Conservation (phyloP, 2,797 vertebrate genomes). For the Rhodeus uyekii region DNA sequence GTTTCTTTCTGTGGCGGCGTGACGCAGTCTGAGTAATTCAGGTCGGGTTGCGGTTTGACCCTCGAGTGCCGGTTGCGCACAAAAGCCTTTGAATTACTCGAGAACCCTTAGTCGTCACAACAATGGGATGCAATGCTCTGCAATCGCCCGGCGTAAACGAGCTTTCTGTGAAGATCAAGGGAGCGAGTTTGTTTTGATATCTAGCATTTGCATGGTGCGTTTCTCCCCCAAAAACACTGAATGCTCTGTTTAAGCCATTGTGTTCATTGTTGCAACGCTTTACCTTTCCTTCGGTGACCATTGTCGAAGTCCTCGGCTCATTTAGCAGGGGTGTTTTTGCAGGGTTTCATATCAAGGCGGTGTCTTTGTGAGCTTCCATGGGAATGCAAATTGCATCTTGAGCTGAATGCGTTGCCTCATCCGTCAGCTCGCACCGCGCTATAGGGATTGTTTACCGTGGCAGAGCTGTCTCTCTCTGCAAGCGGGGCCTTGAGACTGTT, state of each 20-base stretch:
- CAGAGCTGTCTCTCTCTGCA: slow-evolving; percentile 16
- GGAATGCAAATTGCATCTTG: slow-evolving; percentile 34
- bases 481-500: slow-evolving; percentile 6
- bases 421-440: slow-evolving; percentile 19
- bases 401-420: slow-evolving; percentile 36
- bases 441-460: slow-evolving; percentile 34
- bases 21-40: slow-evolving; percentile 36
- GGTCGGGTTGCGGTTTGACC: slow-evolving; percentile 35
- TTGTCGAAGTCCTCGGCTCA: background rate
- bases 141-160: slow-evolving; percentile 32
- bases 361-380: slow-evolving; percentile 13
- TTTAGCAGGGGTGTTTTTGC: slow-evolving; percentile 9
- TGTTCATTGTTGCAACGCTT: background rate
- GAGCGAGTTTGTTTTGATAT: slow-evolving; percentile 19
- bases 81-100: slow-evolving; percentile 40
- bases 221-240: background rate
- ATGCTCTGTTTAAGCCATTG: background rate
- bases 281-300: background rate
- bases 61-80: background rate
- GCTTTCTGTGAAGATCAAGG: slow-evolving; percentile 45
- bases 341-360: background rate
- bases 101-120: slow-evolving; percentile 23
- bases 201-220: background rate
- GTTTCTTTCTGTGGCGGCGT: slow-evolving; percentile 35
- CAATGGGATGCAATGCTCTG: slow-evolving; percentile 12